Conservation (phyloP, 2,113 vertebrate species). For the Desmodus rotundus region DNA sequence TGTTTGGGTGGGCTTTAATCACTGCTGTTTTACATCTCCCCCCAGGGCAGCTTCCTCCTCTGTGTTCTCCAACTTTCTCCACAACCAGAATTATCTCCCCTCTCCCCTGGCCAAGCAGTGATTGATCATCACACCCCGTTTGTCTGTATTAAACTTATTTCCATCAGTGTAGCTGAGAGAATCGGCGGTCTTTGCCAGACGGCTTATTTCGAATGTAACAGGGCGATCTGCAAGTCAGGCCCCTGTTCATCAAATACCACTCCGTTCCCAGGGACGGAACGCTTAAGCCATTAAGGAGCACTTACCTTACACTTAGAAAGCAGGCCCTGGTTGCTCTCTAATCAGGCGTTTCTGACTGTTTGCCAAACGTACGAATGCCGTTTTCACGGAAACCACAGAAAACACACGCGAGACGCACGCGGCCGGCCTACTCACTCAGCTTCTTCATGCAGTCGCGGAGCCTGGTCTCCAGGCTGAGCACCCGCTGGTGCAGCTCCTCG, state of each 20-base stretch:
- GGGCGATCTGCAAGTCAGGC: neutral
- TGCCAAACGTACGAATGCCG: neutral
- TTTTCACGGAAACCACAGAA: neutral
- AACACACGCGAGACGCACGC: neutral
- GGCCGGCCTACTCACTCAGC: constrained; percentile 89
- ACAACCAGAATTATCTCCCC: neutral
- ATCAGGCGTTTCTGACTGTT: neutral
- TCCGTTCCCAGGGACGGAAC: neutral
- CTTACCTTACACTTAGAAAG: neutral
- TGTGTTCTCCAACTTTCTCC: neutral
- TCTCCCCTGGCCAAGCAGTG: neutral
- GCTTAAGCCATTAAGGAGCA: neutral
- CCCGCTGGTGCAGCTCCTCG: constrained; percentile 94
- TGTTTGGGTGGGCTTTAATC: neutral
- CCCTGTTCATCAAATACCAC: neutral
- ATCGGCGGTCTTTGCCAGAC: neutral
- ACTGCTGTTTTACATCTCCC: neutral
- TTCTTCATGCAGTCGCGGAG: constrained; percentile 98
- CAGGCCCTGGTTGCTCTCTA: neutral
- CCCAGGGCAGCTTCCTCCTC: neutral
- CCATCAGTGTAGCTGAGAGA: neutral
- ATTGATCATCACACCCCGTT: neutral
- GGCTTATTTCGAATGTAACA: neutral
- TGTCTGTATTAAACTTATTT: neutral
- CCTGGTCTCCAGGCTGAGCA: constrained; percentile 91